Base-by-base conservation (phyloP, 2,888 invertebrate species). In the Mesorhabditis belari region DNA sequence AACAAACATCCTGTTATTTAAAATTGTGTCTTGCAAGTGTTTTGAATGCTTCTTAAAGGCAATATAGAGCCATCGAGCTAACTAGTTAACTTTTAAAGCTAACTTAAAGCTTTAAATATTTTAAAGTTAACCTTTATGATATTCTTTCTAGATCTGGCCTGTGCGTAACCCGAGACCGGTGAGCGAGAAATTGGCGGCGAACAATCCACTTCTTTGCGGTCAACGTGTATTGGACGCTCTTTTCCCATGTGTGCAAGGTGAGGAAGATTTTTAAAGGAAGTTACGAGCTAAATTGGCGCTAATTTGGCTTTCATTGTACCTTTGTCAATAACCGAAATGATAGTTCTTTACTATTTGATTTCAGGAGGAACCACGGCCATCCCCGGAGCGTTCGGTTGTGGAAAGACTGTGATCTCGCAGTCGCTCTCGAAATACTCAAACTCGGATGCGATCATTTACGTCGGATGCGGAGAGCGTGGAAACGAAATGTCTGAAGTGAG, bases 321-420 rank as follows among this genome's bases (percentile, higher is more conserved):
- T n/a, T 26, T 17, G n/a, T 17, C 12, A 17, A 17, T 35, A 9
- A n/a, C 44, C 44, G n/a, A 35, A 35, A 35, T 35, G n/a, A 17
- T n/a, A n/a, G n/a, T 35, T n/a, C 44, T 17, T 17, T 17, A 1
- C 2, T n/a, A n/a, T n/a, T n/a, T n/a, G 44, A 17, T 35, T 35
- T 35, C 44, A 35, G 44, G 80, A 64, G 80, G 80, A 66, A 80
- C 80, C 66, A 81, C 80, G 55, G 80, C 80, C 55, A 80, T 80
- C 62, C 80, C 80, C 57, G 80, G 98, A 63, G 98, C 98, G 81
- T 98, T 99, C 86, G 98, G 98, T 83, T 99, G 98, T 85, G 98
- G 98, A 78, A 99, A 99, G 86, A 99, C 98, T 83, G 98, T 99
- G 81, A 98, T 99, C 85, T 98, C 96, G 5, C 98, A 98, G 85